Conservation (phyloP, 2,888 invertebrate genomes). For the Tachina fera region DNA sequence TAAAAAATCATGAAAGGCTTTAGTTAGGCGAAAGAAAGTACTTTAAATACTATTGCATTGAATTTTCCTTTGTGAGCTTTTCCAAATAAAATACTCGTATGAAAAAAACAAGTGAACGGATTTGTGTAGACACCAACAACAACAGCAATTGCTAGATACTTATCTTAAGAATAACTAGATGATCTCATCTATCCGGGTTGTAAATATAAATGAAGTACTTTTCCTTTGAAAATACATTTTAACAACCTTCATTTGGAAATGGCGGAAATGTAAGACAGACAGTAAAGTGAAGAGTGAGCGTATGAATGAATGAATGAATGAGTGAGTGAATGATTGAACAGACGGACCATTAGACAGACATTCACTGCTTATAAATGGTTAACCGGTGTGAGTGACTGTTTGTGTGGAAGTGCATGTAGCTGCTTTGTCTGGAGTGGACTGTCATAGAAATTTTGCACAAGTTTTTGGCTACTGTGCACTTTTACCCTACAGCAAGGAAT, state of each 20-base stretch:
- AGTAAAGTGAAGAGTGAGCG: constrained; percentile 54
- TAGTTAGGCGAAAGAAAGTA: constrained; percentile 15
- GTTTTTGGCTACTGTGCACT: constrained; percentile 62
- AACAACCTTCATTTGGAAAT: constrained; percentile 56
- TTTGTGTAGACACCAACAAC: constrained; percentile 36
- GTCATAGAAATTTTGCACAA: constrained; percentile 69
- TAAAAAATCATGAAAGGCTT: not conserved
- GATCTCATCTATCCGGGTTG: constrained; percentile 50
- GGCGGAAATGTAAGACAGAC: constrained; percentile 63
- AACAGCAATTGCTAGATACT: constrained; percentile 9
- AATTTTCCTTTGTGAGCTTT: constrained; percentile 15
- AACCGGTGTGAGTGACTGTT: constrained; percentile 18
- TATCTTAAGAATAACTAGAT: constrained; percentile 66
- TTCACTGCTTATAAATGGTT: constrained; percentile 13
- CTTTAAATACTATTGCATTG: constrained; percentile 1
- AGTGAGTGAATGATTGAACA: constrained; percentile 41
- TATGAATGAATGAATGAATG: constrained; percentile 47
- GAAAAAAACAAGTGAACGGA: constrained; percentile 59
- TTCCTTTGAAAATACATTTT: constrained; percentile 62
- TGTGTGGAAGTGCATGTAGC: not conserved
- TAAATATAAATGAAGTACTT: constrained; percentile 50
- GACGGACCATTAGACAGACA: constrained; percentile 54
- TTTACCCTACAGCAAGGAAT: constrained; percentile 28
- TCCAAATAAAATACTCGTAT: constrained; percentile 34
- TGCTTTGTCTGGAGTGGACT: constrained; percentile 49